These are phyloP conservation scores for Xenops minutus DNA, from an alignment of 2,797 vertebrate species.

Conservation along the genomic window DNA sequence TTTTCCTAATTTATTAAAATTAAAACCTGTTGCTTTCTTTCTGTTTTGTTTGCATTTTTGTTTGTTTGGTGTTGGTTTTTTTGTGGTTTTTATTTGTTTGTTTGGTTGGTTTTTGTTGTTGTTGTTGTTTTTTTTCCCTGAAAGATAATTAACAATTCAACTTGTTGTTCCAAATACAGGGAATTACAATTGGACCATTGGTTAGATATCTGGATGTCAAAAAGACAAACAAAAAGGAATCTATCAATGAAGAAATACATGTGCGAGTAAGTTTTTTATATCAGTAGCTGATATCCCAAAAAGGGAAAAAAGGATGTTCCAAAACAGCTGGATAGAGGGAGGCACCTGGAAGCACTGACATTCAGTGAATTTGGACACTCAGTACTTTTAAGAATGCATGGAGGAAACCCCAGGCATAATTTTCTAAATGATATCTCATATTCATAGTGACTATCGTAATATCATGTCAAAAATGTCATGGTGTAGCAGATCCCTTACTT, in stretches of 20 bases:
- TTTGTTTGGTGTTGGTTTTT: too few species aligned
- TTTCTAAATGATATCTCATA: not conserved
- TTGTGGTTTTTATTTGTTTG: too few species aligned
- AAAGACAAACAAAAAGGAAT: conserved; percentile 89
- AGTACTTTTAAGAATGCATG: not conserved
- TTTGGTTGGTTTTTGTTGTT: too few species aligned
- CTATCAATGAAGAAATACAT: conserved; percentile 92
- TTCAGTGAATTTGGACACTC: not conserved
- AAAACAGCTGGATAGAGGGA: not conserved
- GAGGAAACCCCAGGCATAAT: not conserved
- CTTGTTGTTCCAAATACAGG: conserved; percentile 75
- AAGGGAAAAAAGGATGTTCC: not conserved
- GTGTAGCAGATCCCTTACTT: not conserved
- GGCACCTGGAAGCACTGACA: not conserved
- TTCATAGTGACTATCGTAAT: not conserved
- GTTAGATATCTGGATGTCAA: conserved; percentile 91
- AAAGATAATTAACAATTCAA: not conserved
- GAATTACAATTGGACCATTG: conserved; percentile 92
- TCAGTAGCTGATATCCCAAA: not conserved
- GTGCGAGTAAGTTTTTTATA: conserved; percentile 80
- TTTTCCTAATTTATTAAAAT: not conserved
- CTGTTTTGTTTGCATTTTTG: too few species aligned
- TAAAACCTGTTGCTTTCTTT: not conserved
- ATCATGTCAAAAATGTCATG: not conserved
- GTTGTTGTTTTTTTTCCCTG: not conserved